phyloP scores from a whole-genome alignment of 2,888 invertebrate genomes.

The Orthosia incerta region DNA sequence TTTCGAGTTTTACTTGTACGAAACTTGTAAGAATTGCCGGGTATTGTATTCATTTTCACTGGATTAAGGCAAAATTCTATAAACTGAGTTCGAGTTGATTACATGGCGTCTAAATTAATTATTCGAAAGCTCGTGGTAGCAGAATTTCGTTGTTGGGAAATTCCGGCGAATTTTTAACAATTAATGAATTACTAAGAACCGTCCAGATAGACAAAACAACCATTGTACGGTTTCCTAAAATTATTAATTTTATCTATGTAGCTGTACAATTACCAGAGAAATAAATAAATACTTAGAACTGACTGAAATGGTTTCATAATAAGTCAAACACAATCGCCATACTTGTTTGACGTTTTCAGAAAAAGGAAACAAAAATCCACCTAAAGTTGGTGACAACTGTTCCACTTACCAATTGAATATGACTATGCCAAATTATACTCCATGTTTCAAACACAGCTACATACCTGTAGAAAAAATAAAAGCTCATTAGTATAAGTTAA shows the following conservation, averaged over 20 bases:
- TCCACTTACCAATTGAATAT: slow-evolving; percentile 25
- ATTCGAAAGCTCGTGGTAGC: neutral
- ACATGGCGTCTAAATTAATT: neutral
- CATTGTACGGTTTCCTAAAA: neutral
- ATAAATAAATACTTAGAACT: neutral
- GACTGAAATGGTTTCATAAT: neutral
- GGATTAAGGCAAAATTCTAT: neutral
- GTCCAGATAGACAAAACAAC: no score
- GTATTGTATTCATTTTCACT: neutral
- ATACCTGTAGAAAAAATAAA: slow-evolving; percentile 49
- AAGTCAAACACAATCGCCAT: neutral
- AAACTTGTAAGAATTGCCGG: neutral
- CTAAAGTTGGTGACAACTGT: fast-evolving
- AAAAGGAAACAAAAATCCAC: neutral
- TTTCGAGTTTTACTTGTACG: neutral
- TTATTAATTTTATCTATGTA: neutral
- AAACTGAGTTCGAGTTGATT: neutral
- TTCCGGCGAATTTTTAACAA: neutral
- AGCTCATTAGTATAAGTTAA: neutral
- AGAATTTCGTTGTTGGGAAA: neutral
- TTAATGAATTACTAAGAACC: neutral
- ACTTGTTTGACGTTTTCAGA: neutral
- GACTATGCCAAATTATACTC: neutral
- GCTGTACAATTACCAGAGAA: neutral
- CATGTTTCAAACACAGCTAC: slow-evolving; percentile 16